phyloP scores from a whole-genome alignment of 53 echinoderm and acorn worm genomes.

The Glandiceps talaboti region DNA sequence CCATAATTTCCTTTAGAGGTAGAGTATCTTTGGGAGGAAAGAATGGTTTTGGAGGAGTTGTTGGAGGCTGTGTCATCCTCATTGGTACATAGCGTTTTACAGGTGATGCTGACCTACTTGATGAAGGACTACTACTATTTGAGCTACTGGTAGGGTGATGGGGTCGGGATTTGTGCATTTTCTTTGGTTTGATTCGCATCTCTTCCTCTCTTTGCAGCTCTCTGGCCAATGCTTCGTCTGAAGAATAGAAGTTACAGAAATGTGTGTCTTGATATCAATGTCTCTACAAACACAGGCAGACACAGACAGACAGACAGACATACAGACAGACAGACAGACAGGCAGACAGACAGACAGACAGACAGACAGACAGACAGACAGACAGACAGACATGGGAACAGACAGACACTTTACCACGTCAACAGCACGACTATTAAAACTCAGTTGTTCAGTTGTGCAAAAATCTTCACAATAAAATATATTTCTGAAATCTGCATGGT shows the following conservation, averaged over 20 bases:
- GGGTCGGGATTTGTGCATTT: neutral
- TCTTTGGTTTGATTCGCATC: constrained; percentile 18
- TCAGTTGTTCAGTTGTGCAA: too few relatives aligned
- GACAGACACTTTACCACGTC: too few relatives aligned
- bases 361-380: too few relatives aligned
- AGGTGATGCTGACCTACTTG: neutral
- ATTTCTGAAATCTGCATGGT: neutral
- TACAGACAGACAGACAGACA: too few relatives aligned
- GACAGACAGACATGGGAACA: too few relatives aligned
- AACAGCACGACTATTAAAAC: too few relatives aligned
- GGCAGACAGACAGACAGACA: too few relatives aligned
- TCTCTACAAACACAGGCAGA: too few relatives aligned
- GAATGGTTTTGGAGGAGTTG: neutral
- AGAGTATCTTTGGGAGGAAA: neutral
- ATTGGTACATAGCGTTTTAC: neutral
- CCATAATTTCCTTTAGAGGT: constrained; percentile 39
- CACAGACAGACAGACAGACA: too few relatives aligned
- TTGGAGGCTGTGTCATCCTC: neutral
- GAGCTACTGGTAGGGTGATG: neutral
- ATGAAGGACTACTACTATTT: neutral
- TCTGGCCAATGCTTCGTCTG: constrained; percentile 73
- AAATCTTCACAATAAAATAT: too few relatives aligned
- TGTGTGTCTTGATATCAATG: too few relatives aligned
- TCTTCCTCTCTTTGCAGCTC: constrained; percentile 60
- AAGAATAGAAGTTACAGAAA: neutral